Evolutionary conservation across 2,797 vertebrate species (phyloP), one percentile per base, ranked within the genome.

Genomic region (Phylloscopus collybita): DNA sequence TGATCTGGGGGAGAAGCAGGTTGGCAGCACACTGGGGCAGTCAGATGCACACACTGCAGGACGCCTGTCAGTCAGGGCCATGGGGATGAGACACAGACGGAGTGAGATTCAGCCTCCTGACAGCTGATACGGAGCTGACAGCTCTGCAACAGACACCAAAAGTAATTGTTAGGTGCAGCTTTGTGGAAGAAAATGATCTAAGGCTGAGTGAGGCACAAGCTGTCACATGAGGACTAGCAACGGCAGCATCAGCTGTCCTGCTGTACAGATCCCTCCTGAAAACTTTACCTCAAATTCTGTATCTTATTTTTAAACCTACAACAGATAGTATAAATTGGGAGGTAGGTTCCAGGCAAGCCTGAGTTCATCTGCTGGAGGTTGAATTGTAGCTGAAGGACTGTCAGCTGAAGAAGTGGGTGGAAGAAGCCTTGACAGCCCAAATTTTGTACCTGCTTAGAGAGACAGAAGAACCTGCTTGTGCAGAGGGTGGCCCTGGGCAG

Each of bases 141-240:
- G 91, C 80, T 92, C 84, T 44, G 85, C 75, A 69, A 80, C 59
- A 90, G 90, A 91, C 81, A 92, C 83, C 53, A 80, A 90, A 93
- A 95, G 76, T 92, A 96, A 96, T 96, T 96, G 93, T 49, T 79
- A 91, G 75, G 80, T 96, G 93, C 82, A 95, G 79, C 80, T 95
- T 87, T 88, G 78, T 76, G 84, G 87, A 88, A 92, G 80, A 89
- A 94, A 88, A 72, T 23, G 38, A 90, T 94, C 69, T 62, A 44
- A 90, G 79, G 50, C 65, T 83, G 91, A 87, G 61, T 2, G 89
- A 93, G 80, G 65, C 71, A 59, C 71, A 90, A 82, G 74, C 82
- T 83, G 88, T 81, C 90, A 78, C 40, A 78, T 0, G 10, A 53
- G 85, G 66, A 36, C 16, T 45, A 53, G 23, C 0, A 0, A 59